Conservation (phyloP, 2,888 invertebrate genomes). For the Polydrusus pterygomalis region DNA sequence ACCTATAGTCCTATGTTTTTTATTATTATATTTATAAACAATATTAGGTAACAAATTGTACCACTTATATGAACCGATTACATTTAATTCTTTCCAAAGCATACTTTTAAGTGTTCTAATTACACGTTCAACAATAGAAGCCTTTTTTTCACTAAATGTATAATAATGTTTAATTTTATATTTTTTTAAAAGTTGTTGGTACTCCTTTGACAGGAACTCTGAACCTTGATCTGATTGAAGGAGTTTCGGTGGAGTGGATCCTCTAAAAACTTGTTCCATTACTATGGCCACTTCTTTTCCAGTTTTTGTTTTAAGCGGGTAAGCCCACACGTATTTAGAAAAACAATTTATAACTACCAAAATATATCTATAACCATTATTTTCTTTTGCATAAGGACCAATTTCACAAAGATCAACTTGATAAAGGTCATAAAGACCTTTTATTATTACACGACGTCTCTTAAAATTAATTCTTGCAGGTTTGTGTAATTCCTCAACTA, state of each 20-base stretch:
- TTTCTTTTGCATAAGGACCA: slow-evolving; percentile 61
- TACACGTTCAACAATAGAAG: slow-evolving; percentile 6
- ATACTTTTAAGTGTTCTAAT: not conserved
- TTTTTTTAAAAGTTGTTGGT: slow-evolving; percentile 6
- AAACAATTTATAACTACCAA: slow-evolving; percentile 66
- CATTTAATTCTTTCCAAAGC: not conserved
- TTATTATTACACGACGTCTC: slow-evolving; percentile 64
- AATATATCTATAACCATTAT: slow-evolving; percentile 64
- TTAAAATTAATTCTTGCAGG: slow-evolving; percentile 67
- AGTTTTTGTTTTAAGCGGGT: slow-evolving; percentile 63
- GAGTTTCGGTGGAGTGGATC: not conserved
- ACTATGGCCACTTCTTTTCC: slow-evolving; percentile 58
- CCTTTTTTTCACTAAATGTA: not conserved
- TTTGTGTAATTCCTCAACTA: slow-evolving; percentile 53
- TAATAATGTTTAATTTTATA: slow-evolving; percentile 7
- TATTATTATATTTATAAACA: slow-evolving; percentile 9
- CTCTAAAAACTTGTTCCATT: slow-evolving; percentile 32
- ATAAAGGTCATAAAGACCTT: slow-evolving; percentile 68
- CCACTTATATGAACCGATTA: not conserved
- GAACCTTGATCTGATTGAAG: not conserved
- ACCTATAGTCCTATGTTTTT: slow-evolving; percentile 19
- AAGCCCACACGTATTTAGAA: slow-evolving; percentile 67
- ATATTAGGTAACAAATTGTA: slow-evolving; percentile 2
- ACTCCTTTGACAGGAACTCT: not conserved
- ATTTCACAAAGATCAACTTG: slow-evolving; percentile 69